Conservation (phyloP, 2,888 invertebrate species). For the Oligia strigilis region DNA sequence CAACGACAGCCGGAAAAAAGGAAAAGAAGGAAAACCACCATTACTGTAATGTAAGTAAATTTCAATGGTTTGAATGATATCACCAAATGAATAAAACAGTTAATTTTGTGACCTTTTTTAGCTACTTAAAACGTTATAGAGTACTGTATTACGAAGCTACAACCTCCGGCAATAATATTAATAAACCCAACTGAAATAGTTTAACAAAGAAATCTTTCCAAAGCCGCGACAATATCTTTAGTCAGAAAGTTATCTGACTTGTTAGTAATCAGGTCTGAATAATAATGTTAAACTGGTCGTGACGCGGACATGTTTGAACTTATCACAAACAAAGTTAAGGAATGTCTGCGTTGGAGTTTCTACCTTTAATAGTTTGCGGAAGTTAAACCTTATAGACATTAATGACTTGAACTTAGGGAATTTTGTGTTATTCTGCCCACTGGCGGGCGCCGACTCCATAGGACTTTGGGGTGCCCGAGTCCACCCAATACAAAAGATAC, state of each 20-base stretch:
- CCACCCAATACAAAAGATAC: not conserved
- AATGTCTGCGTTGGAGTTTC: constrained; percentile 23
- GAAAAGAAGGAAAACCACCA: no score
- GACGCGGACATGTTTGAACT: constrained; percentile 39
- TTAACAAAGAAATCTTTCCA: constrained; percentile 31
- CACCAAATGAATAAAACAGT: no score
- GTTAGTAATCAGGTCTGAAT: constrained; percentile 23
- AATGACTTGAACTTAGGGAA: not conserved
- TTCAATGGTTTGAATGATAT: no score
- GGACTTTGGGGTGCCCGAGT: not conserved
- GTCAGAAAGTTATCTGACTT: not conserved
- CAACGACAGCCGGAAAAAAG: no score
- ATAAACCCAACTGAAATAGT: not conserved
- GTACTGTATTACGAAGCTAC: no score
- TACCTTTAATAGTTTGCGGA: constrained; percentile 14
- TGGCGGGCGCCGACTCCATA: not conserved
- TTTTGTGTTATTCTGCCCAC: not conserved
- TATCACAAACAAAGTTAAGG: constrained; percentile 19
- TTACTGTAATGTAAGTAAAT: no score
- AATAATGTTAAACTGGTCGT: constrained; percentile 28
- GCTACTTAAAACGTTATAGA: no score
- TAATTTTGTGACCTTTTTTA: no score
- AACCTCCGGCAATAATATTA: no score
- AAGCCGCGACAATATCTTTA: not conserved
- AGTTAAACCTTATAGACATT: constrained; percentile 4